Conservation (phyloP, 2,888 invertebrate genomes). For the Atethmia centrago region DNA sequence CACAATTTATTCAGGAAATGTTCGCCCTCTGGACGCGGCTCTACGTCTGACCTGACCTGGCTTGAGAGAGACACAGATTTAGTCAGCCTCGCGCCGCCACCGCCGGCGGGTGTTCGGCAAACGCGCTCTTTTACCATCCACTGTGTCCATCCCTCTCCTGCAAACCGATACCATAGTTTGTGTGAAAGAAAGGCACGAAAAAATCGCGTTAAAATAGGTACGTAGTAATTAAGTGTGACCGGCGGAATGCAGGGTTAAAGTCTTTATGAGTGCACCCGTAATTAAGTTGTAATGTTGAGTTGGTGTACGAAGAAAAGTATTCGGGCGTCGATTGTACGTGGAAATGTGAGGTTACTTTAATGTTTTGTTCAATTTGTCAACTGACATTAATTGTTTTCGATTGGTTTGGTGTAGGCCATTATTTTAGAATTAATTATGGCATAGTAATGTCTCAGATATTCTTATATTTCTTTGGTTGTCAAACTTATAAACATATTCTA, state of each 20-base stretch:
- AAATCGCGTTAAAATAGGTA: slow-evolving; percentile 67
- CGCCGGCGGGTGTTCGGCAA: slow-evolving; percentile 80
- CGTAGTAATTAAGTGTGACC: slow-evolving; percentile 72
- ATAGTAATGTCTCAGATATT: not conserved
- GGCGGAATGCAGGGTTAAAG: slow-evolving; percentile 72
- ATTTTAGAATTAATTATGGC: slow-evolving; percentile 1
- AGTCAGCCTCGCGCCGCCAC: slow-evolving; percentile 87
- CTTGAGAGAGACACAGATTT: slow-evolving; percentile 87
- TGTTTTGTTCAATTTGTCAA: slow-evolving; percentile 61
- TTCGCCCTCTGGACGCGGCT: slow-evolving; percentile 74
- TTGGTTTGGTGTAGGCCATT: slow-evolving; percentile 8
- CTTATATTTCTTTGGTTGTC: not conserved
- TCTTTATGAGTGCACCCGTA: slow-evolving; percentile 68
- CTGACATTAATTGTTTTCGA: slow-evolving; percentile 59
- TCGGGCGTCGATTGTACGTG: slow-evolving; percentile 22
- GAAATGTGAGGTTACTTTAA: slow-evolving; percentile 65
- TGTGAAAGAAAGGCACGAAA: slow-evolving; percentile 74
- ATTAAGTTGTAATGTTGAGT: slow-evolving; percentile 59
- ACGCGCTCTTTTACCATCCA: slow-evolving; percentile 66
- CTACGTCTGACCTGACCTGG: slow-evolving; percentile 87
- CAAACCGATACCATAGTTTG: slow-evolving; percentile 74
- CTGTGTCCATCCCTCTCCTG: slow-evolving; percentile 76
- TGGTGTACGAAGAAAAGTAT: slow-evolving; percentile 32
- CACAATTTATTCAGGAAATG: slow-evolving; percentile 72
- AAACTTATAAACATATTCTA: slow-evolving; percentile 40